phyloP scores from a whole-genome alignment of 2,797 vertebrate species.

The Smutsia temminckii region DNA sequence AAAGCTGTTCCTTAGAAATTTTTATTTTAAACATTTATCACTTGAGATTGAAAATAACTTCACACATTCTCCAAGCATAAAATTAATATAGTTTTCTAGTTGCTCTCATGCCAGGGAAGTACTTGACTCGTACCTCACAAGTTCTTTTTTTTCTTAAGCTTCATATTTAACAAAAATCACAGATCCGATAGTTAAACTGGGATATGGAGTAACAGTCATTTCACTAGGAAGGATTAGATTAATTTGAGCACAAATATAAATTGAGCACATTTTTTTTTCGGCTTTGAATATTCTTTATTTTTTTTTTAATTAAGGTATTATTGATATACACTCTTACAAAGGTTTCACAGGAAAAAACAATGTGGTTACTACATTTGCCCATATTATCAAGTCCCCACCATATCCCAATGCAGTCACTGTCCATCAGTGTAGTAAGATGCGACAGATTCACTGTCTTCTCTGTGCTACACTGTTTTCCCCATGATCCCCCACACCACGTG shows the following conservation, averaged over 20 bases:
- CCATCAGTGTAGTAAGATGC: no score
- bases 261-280: neutral
- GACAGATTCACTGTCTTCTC: no score
- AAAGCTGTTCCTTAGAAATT: neutral
- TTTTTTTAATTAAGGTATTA: no score
- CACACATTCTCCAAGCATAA: neutral
- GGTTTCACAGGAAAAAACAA: no score
- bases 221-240: neutral
- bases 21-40: slow-evolving; percentile 20
- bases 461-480: no score
- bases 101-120: neutral
- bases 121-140: neutral
- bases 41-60: slow-evolving; percentile 19
- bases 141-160: neutral
- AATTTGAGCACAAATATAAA: neutral
- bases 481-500: no score
- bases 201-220: neutral
- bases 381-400: no score
- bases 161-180: neutral
- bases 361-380: no score
- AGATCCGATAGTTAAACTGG: neutral
- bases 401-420: no score
- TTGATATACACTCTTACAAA: no score
- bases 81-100: neutral
- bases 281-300: no score